Evolutionary conservation across 2,113 vertebrate genomes (phyloP).

Genomic region (Lamprologus tigripictilis): DNA sequence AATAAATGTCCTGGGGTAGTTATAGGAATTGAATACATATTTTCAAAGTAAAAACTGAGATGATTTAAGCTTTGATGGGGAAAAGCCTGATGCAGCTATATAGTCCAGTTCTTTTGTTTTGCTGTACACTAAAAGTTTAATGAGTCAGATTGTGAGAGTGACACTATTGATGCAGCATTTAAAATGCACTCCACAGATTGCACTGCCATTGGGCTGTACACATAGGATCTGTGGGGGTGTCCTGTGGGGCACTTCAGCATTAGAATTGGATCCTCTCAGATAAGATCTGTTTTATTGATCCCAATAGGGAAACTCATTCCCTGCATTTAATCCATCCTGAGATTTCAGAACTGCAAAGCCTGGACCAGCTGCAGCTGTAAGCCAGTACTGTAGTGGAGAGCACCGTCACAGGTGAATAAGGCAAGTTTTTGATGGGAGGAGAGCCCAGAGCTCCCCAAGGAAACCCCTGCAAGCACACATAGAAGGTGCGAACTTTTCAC

Average conservation of each 20-base stretch:
- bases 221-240: not conserved
- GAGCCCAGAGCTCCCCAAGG: not conserved
- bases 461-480: not conserved
- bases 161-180: not conserved
- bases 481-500: not conserved
- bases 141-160: not conserved
- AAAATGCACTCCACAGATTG: not conserved
- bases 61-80: not conserved
- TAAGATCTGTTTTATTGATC: not conserved
- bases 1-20: not conserved
- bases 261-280: not conserved
- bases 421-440: not conserved
- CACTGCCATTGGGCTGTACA: accelerated
- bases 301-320: not conserved
- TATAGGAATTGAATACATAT: not conserved
- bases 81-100: not conserved
- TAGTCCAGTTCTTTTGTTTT: not conserved
- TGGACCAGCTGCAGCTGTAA: not conserved
- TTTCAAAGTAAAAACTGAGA: not conserved
- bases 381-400: not conserved
- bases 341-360: not conserved
- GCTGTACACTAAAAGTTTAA: not conserved
- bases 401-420: not conserved
- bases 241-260: not conserved
- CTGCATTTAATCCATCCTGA: not conserved